Evolutionary conservation across 2,797 vertebrate species (phyloP).

Genomic region (Characodon lateralis): DNA sequence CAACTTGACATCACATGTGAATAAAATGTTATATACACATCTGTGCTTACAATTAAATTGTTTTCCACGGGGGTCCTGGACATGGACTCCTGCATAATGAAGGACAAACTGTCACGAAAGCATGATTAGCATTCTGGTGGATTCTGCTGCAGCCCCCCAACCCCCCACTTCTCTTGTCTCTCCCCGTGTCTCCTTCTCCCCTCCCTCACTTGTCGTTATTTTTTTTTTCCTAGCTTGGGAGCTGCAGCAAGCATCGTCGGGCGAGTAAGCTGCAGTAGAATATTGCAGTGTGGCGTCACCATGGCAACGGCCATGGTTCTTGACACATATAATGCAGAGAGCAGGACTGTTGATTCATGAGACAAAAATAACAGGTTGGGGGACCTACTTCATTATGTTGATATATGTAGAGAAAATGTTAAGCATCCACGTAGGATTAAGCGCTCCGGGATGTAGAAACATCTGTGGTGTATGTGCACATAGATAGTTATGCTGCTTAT

Average conservation of each 20-base stretch:
- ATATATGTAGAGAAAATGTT: constrained; percentile 39
- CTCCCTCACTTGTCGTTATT: constrained; percentile 50
- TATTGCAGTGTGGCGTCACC: constrained; percentile 84
- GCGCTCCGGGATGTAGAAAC: constrained; percentile 14
- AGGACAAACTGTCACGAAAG: constrained; percentile 77
- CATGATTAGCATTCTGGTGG: constrained; percentile 81
- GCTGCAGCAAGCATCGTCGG: constrained; percentile 72
- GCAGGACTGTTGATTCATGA: constrained; percentile 74
- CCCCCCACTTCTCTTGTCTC: constrained; percentile 37
- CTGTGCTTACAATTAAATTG: constrained; percentile 38
- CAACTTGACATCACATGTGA: constrained; percentile 26
- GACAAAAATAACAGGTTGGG: constrained; percentile 70
- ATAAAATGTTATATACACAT: constrained; percentile 8
- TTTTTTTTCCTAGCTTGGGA: constrained; percentile 40
- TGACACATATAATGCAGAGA: constrained; percentile 79
- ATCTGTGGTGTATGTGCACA: not conserved
- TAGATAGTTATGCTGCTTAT: not conserved
- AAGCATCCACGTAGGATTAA: constrained; percentile 15
- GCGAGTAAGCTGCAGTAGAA: constrained; percentile 67
- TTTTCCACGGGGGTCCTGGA: constrained; percentile 32
- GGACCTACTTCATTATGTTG: constrained; percentile 41
- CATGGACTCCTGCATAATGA: constrained; percentile 77
- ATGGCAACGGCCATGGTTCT: constrained; percentile 83
- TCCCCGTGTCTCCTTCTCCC: constrained; percentile 34
- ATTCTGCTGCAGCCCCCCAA: constrained; percentile 71